phyloP scores from a whole-genome alignment of 2,888 invertebrate species.

The Sicus ferrugineus region DNA sequence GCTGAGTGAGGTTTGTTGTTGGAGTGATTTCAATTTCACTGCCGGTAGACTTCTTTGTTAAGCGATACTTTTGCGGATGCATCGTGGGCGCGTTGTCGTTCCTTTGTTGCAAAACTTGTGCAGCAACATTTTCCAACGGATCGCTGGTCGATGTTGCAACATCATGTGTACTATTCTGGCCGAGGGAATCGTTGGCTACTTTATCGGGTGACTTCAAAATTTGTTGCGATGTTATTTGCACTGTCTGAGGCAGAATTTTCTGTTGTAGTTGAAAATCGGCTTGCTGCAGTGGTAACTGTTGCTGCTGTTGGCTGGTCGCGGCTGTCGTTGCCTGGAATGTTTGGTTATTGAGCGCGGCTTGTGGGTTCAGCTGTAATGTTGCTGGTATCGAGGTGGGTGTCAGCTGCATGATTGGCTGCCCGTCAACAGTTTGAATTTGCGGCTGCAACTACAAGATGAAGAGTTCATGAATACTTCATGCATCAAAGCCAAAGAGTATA shows the following conservation, averaged over 20 bases:
- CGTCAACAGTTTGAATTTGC: slow-evolving; percentile 63
- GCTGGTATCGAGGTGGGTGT: slow-evolving; percentile 63
- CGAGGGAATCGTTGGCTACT: background rate
- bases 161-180: slow-evolving; percentile 41
- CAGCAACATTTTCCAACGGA: slow-evolving; percentile 39
- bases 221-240: slow-evolving; percentile 46
- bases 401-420: slow-evolving; percentile 63
- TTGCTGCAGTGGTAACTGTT: slow-evolving; percentile 12
- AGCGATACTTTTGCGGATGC: slow-evolving; percentile 47
- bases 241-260: slow-evolving; percentile 33
- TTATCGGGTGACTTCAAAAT: slow-evolving; percentile 37
- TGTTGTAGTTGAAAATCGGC: slow-evolving; percentile 34
- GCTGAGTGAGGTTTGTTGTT: slow-evolving; percentile 50
- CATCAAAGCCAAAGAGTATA: background rate
- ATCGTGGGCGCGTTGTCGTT: background rate
- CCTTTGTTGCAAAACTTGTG: slow-evolving; percentile 6
- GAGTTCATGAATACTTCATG: background rate
- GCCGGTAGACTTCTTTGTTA: slow-evolving; percentile 43
- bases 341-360: slow-evolving; percentile 49
- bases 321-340: slow-evolving; percentile 46
- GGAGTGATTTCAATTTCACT: slow-evolving; percentile 48
- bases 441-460: slow-evolving; percentile 54
- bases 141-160: slow-evolving; percentile 51
- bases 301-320: slow-evolving; percentile 14
- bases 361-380: slow-evolving; percentile 60